phyloP scores from a whole-genome alignment of 2,888 invertebrate genomes.

The Biston betularia region DNA sequence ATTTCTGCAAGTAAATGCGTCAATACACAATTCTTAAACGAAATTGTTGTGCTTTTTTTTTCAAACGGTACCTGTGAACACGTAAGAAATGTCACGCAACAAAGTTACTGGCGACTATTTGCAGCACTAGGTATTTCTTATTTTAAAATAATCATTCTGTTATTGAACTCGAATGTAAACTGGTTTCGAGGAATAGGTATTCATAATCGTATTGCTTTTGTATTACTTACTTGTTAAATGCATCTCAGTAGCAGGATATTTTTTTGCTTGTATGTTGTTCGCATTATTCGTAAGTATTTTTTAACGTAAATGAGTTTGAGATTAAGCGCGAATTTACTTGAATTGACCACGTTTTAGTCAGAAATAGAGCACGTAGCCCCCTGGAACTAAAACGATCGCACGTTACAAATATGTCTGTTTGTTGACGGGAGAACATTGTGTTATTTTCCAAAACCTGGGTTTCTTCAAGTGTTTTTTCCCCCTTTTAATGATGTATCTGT shows the following conservation, averaged over 20 bases:
- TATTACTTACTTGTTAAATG: constrained; percentile 6
- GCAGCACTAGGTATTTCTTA: constrained; percentile 10
- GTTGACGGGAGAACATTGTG: no score
- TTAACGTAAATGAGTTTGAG: not conserved
- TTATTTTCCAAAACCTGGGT: no score
- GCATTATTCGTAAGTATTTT: not conserved
- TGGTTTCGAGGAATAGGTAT: constrained; percentile 11
- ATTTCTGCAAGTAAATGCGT: not conserved
- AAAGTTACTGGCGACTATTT: constrained; percentile 18
- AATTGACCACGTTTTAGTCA: no score
- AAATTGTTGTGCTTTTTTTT: constrained; percentile 1
- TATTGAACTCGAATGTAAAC: constrained; percentile 11
- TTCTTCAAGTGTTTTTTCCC: no score
- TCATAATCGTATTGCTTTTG: constrained; percentile 9
- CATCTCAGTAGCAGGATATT: not conserved
- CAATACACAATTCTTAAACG: constrained; percentile 4
- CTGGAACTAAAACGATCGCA: no score
- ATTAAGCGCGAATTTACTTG: no score
- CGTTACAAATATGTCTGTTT: no score
- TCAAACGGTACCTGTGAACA: not conserved
- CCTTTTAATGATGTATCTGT: no score
- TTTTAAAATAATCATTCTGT: constrained; percentile 15
- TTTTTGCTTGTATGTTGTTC: not conserved
- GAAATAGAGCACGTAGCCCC: no score
- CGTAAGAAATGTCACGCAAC: constrained; percentile 34